These are phyloP conservation scores for Molossus molossus DNA, from an alignment of 2,797 vertebrate genomes.

Conservation along the genomic window DNA sequence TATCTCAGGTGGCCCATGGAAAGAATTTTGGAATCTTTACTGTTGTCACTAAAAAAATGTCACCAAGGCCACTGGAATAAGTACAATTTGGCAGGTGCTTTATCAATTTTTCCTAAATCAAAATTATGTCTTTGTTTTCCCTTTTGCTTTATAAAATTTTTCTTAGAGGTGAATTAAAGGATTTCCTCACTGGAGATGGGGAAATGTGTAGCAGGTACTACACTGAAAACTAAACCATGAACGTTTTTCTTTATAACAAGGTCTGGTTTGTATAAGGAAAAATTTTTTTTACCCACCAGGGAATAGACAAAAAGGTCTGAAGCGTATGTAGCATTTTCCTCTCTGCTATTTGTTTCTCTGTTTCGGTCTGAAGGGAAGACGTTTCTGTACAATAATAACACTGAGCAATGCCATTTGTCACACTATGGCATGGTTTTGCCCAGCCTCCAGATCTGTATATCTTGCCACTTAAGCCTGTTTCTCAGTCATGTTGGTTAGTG, in stretches of 20 bases:
- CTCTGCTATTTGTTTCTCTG: conserved; percentile 73
- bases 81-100: conserved; percentile 69
- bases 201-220: conserved; percentile 60
- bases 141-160: conserved; percentile 24
- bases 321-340: conserved; percentile 71
- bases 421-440: conserved; percentile 6
- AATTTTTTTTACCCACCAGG: conserved; percentile 22
- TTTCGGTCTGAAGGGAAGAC: conserved; percentile 70
- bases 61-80: conserved; percentile 77
- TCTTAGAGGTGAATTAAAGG: not conserved
- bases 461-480: conserved; percentile 55
- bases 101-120: conserved; percentile 69
- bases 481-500: not conserved
- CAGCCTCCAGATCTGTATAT: conserved; percentile 47
- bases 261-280: conserved; percentile 69
- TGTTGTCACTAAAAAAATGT: conserved; percentile 75
- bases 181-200: not conserved
- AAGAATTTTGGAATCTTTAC: conserved; percentile 72
- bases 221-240: conserved; percentile 16
- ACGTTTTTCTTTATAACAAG: conserved; percentile 74
- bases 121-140: conserved; percentile 69
- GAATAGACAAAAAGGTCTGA: conserved; percentile 75
- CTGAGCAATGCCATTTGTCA: conserved; percentile 75
- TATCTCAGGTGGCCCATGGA: conserved; percentile 51
- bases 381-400: conserved; percentile 72